Evolutionary conservation across 2,888 invertebrate species (phyloP), one percentile per base, ranked within the genome.

Genomic region (Toxonevra muliebris): DNA sequence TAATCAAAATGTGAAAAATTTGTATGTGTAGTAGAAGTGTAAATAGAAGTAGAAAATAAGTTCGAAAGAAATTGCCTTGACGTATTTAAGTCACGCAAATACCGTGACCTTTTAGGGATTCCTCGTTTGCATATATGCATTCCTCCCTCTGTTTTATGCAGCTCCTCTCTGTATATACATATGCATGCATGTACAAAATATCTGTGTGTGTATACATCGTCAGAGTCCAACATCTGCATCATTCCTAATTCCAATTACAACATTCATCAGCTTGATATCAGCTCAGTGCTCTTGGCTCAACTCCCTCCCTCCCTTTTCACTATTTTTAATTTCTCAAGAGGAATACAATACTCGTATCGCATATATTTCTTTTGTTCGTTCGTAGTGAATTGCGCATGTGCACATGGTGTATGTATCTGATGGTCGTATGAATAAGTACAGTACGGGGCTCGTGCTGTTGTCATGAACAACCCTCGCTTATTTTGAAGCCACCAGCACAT

Each of bases 71-170:
- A 48, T 15, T 15, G 48, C 5, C 48, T 48, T 5, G n/a, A 42
- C 17, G 11, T 42, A 40, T 43, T 58, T 58, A 42, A 11, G 42
- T 53, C 41, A 52, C 41, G 59, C 59, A 59, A 19, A 42, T 42
- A 65, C 58, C 65, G 65, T 65, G 58, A 59, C 58, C 58, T 58
- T 45, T 48, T 19, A 65, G 17, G 40, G 55, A 50, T 50, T 52
- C 42, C 15, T 57, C 13, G n/a, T 42, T 17, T 58, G 15, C 30
- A 54, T 45, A 63, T 30, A 41, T 17, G 30, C 8, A 19, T 48
- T 12, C 20, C 0, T 41, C 13, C 17, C 42, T 52, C 10, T 40
- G 11, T 52, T 13, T 41, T 4, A 30, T 30, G 30, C 30, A 30
- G 30, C 7, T 30, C 2, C 7, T 30, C 30, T 30, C 2, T 30